Evolutionary conservation across 2,888 invertebrate species (phyloP).

Genomic region (Stramonita haemastoma): DNA sequence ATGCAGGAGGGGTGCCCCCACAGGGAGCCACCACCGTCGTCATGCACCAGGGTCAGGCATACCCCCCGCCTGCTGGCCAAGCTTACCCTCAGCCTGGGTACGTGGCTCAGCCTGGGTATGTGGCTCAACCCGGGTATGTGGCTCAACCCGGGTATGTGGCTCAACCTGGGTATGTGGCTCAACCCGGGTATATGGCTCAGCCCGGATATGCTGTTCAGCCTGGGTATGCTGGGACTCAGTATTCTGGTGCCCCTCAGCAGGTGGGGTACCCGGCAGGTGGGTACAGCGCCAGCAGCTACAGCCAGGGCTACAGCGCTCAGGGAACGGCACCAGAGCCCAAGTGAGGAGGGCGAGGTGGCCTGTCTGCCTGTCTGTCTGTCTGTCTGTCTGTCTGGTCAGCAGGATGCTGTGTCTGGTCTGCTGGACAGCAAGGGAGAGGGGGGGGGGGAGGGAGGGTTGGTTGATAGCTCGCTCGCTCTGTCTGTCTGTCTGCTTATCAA

Average conservation of each 20-base stretch:
- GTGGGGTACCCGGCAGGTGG: background rate
- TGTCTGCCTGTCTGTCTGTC: too few species aligned
- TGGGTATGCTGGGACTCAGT: too few species aligned
- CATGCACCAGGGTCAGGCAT: constrained; percentile 9
- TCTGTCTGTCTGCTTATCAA: too few species aligned
- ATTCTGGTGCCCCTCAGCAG: background rate
- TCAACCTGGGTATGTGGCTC: background rate
- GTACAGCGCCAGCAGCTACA: background rate
- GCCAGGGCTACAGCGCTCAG: background rate
- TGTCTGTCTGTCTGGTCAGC: too few species aligned
- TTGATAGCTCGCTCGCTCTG: too few species aligned
- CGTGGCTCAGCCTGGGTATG: too few species aligned
- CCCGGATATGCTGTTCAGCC: background rate
- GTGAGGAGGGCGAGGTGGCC: background rate
- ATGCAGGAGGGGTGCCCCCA: background rate
- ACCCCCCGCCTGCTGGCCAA: background rate
- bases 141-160: too few species aligned
- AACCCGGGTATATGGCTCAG: background rate
- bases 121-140: too few species aligned
- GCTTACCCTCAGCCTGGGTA: too few species aligned
- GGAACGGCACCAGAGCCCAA: background rate
- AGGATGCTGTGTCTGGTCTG: too few species aligned
- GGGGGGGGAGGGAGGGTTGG: too few species aligned
- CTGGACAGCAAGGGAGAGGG: too few species aligned
- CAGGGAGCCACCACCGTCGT: background rate